These are phyloP conservation scores for Lepisosteus osseus DNA, from an alignment of 2,113 vertebrate species.

Conservation along the genomic window DNA sequence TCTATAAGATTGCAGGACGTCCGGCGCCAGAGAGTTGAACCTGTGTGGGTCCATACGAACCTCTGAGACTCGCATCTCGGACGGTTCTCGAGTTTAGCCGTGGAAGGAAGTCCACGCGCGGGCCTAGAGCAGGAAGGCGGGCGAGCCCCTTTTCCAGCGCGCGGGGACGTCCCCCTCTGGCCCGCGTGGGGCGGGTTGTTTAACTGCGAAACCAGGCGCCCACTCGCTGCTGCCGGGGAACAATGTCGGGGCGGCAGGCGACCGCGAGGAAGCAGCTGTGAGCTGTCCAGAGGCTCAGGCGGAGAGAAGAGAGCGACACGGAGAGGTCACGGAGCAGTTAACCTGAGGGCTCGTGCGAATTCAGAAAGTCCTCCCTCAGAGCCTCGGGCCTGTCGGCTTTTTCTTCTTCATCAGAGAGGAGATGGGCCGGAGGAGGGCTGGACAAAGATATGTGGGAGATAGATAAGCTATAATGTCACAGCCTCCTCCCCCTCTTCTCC, in stretches of 20 bases:
- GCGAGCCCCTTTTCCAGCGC: no score
- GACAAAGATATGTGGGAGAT: not conserved
- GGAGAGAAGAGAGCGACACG: not conserved
- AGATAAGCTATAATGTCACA: not conserved
- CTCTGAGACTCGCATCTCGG: no score
- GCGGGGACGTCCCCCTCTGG: no score
- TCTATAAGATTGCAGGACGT: no score
- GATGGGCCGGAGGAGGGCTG: not conserved
- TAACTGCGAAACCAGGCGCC: no score
- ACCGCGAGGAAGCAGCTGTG: not conserved
- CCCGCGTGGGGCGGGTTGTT: no score
- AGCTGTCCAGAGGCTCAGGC: not conserved
- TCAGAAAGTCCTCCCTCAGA: not conserved
- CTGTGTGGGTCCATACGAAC: no score
- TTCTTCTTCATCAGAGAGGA: slow-evolving; percentile 52
- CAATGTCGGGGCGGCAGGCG: not conserved
- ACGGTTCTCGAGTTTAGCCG: no score
- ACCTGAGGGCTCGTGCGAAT: not conserved
- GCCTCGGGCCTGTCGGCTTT: not conserved
- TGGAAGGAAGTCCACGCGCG: no score
- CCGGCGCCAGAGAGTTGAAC: no score
- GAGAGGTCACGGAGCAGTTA: not conserved
- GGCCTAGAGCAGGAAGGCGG: no score
- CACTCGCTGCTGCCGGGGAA: not conserved
- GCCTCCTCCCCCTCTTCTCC: slow-evolving; percentile 4